phyloP scores from a whole-genome alignment of 1,140 invertebrate genomes.

The Goniozus legneri region DNA sequence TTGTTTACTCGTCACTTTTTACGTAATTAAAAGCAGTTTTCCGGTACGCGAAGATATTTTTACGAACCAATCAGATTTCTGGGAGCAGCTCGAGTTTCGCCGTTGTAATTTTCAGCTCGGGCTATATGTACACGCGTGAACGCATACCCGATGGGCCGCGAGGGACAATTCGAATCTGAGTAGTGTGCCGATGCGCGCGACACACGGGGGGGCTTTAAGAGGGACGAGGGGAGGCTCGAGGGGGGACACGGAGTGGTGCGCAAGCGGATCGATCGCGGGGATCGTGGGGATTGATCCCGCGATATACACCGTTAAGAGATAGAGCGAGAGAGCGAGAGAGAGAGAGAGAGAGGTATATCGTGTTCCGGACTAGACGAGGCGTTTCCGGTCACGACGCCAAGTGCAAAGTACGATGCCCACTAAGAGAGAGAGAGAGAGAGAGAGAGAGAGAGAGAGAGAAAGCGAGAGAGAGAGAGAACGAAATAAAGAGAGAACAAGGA shows the following conservation, averaged over 20 bases:
- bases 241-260: background rate
- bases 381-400: slow-evolving; percentile 50
- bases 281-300: slow-evolving; percentile 29
- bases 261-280: slow-evolving; percentile 19
- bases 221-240: background rate
- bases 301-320: slow-evolving; percentile 31
- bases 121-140: slow-evolving; percentile 19
- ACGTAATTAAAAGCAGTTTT: no score
- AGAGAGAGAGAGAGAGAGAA: background rate
- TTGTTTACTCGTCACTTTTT: no score
- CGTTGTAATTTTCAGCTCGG: no score
- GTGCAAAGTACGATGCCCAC: slow-evolving; percentile 18
- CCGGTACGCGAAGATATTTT: no score
- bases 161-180: no score
- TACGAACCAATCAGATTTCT: no score
- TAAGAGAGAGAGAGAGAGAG: background rate
- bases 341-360: slow-evolving; percentile 45
- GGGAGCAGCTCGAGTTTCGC: no score
- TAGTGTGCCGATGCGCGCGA: slow-evolving; percentile 5
- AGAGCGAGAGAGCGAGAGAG: slow-evolving; percentile 42
- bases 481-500: background rate
- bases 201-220: no score
- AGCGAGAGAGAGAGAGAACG: background rate
- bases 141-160: slow-evolving; percentile 11
- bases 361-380: slow-evolving; percentile 44